These are phyloP conservation scores for Pasiphila rectangulata DNA, from an alignment of 2,888 invertebrate genomes.

Conservation along the genomic window DNA sequence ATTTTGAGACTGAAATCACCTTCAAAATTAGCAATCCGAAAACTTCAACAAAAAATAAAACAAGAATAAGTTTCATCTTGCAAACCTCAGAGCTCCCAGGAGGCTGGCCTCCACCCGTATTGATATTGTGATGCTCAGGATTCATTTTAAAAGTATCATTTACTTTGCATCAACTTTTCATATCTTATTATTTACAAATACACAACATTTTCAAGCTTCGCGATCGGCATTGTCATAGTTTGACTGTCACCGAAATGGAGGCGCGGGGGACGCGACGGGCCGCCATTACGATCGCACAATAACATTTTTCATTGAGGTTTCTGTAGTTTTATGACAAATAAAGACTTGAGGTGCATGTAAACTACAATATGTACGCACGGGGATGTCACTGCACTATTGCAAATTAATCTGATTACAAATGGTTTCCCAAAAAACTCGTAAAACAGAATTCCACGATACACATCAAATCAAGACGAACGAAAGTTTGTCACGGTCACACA, in stretches of 20 bases:
- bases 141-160: conserved; percentile 68
- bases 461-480: conserved; percentile 53
- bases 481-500: conserved; percentile 59
- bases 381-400: conserved; percentile 19
- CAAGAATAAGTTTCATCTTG: conserved; percentile 45
- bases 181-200: conserved; percentile 62
- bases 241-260: conserved; percentile 84
- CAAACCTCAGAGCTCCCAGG: conserved; percentile 80
- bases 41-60: conserved; percentile 39
- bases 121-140: conserved; percentile 78
- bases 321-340: conserved; percentile 19
- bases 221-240: conserved; percentile 78
- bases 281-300: conserved; percentile 83
- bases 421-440: conserved; percentile 25
- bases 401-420: not conserved
- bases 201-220: conserved; percentile 71
- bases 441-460: conserved; percentile 57
- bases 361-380: conserved; percentile 15
- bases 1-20: conserved; percentile 62
- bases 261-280: conserved; percentile 85
- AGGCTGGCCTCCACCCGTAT: conserved; percentile 82
- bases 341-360: conserved; percentile 26
- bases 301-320: conserved; percentile 59
- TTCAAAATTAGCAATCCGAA: conserved; percentile 40
- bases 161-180: conserved; percentile 43